Evolutionary conservation across 2,888 invertebrate species (phyloP), one percentile per base, ranked within the genome.

Genomic region (Schrankia costaestrigalis): DNA sequence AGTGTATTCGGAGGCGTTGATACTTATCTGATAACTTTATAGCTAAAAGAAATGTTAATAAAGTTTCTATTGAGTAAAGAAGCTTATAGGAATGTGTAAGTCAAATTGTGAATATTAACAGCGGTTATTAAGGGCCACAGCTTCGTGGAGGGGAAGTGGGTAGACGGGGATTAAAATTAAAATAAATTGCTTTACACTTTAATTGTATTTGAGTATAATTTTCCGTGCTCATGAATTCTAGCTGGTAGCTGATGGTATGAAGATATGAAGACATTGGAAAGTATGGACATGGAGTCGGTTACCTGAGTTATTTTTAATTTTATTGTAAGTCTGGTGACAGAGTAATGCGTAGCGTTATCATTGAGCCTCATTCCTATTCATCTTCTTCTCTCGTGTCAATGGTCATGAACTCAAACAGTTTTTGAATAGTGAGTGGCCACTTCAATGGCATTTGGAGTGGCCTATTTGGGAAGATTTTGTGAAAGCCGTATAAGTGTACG

Each of bases 171-270:
- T 83, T 85, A 81, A 84, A 85, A 84, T 85, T 83, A 79, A 83
- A 82, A 85, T 77, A 80, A 86, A 85, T 85, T 81, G 74, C 77
- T 75, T 84, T 77, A 82, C 78, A 78, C 70, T 85, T 80, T 85
- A 86, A 87, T 87, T 85, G 82, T 84, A 83, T 87, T 87, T 82
- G 70, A 74, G 75, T 62, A 83, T 84, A 85, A 87, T 87, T 87
- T 87, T 85, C 85, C 85, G 73, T 75, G 79, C 80, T 78, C 76
- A 82, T 82, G 85, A 78, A 78, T 82, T 75, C 78, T 78, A 75
- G 77, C 67, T 74, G 74, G 65, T 73, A 66, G 65, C 66, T 77
- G 60, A 60, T 63, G 76, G 63, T 74, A 69, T 69, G 64, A 56
- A 68, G 72, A 70, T 73, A 65, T 71, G 68, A 47, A 56, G 69